Conservation (phyloP, 1,140 invertebrate genomes). For the Aleiodes sp. region DNA sequence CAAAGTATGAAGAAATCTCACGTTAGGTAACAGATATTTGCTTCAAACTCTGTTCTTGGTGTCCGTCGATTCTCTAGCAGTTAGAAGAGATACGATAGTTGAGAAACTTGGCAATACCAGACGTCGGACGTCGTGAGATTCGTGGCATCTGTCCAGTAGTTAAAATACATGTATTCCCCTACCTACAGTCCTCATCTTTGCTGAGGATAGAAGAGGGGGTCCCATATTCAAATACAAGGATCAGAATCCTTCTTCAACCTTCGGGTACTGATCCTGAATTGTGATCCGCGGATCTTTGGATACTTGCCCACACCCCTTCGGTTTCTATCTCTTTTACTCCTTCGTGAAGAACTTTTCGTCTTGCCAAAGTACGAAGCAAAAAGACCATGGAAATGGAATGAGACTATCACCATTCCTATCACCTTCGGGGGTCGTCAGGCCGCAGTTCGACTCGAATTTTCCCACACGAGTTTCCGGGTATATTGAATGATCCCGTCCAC, state of each 20-base stretch:
- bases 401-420: not conserved
- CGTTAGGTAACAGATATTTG: too few species aligned
- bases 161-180: conserved; percentile 67
- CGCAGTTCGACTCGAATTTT: conserved; percentile 56
- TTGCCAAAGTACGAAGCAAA: conserved; percentile 44
- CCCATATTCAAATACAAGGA: conserved; percentile 68
- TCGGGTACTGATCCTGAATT: conserved; percentile 60
- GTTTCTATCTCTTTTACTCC: conserved; percentile 23
- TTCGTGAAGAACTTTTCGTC: conserved; percentile 63
- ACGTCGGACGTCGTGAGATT: conserved; percentile 61
- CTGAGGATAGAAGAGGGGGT: conserved; percentile 45
- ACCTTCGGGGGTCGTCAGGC: conserved; percentile 19
- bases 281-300: conserved; percentile 51
- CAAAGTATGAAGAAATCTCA: too few species aligned
- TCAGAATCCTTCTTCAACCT: conserved; percentile 60
- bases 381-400: not conserved
- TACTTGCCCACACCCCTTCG: not conserved
- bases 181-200: not conserved
- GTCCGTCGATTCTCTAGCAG: not conserved
- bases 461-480: conserved; percentile 50
- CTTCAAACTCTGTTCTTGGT: not conserved
- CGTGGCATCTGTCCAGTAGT: conserved; percentile 63
- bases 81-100: conserved; percentile 59
- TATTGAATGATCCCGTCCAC: not conserved
- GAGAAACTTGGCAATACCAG: conserved; percentile 60